Conservation (phyloP, 1,140 invertebrate genomes). For the Aphelenchoides besseyi region DNA sequence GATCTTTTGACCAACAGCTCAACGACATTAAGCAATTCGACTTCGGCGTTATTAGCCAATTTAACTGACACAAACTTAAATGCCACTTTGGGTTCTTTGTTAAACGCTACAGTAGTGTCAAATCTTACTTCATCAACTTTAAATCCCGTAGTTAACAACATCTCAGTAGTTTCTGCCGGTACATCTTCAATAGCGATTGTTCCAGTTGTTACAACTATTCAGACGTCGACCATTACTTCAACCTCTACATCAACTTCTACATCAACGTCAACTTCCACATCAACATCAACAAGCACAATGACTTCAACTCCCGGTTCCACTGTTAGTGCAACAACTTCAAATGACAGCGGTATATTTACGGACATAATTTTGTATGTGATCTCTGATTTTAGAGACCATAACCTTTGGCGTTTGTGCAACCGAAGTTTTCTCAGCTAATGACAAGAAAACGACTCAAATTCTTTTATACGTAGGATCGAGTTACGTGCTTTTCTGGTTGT, state of each 20-base stretch:
- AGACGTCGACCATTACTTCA: constrained; percentile 3
- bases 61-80: neutral
- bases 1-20: neutral
- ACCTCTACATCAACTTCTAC: constrained; percentile 23
- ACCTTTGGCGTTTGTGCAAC: constrained; percentile 26
- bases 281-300: constrained; percentile 15
- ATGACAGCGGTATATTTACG: no score
- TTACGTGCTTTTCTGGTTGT: constrained; percentile 26
- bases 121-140: neutral
- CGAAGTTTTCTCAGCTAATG: constrained; percentile 18
- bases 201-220: neutral
- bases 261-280: constrained; percentile 25
- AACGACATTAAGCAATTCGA: neutral
- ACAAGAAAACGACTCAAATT: constrained; percentile 29
- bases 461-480: constrained; percentile 32
- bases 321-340: constrained; percentile 14
- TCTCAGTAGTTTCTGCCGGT: neutral
- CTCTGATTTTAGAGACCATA: neutral
- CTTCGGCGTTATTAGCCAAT: neutral
- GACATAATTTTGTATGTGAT: no score
- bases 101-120: neutral
- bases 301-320: constrained; percentile 26
- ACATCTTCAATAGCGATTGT: neutral
- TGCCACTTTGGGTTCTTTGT: neutral
- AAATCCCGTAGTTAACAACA: no score